Evolutionary conservation across 2,888 invertebrate genomes (phyloP).

Genomic region (Drosophila quinaria): DNA sequence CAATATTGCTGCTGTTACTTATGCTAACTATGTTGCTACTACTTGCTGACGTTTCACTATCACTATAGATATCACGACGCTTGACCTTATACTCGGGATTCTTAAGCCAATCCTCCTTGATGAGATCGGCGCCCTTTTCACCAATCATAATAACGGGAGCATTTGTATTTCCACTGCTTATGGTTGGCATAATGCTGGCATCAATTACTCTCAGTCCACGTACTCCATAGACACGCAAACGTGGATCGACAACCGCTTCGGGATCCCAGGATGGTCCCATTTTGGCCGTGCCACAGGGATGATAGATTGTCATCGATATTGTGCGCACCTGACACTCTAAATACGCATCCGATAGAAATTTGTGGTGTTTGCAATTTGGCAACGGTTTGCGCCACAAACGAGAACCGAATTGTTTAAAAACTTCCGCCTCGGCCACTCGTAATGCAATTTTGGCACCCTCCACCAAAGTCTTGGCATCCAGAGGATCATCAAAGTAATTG

Average conservation of each 20-base stretch:
- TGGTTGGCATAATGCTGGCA: constrained; percentile 59
- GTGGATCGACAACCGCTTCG: constrained; percentile 93
- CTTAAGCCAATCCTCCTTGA: constrained; percentile 92
- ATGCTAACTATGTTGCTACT: constrained; percentile 21
- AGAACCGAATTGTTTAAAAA: constrained; percentile 93
- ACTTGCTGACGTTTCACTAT: constrained; percentile 57
- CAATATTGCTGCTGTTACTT: constrained; percentile 10
- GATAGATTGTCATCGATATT: constrained; percentile 95
- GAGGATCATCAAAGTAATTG: constrained; percentile 94
- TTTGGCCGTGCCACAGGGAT: constrained; percentile 94
- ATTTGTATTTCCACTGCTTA: constrained; percentile 92
- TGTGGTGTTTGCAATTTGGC: constrained; percentile 91
- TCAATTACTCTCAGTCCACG: constrained; percentile 87
- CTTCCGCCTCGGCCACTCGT: constrained; percentile 90
- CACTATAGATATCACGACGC: constrained; percentile 44
- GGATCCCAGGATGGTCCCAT: constrained; percentile 94
- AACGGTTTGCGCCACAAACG: constrained; percentile 91
- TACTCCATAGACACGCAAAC: constrained; percentile 91
- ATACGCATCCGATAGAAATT: constrained; percentile 92
- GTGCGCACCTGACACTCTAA: constrained; percentile 95
- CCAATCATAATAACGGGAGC: constrained; percentile 97
- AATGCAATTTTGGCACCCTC: constrained; percentile 93
- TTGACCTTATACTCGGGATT: constrained; percentile 84
- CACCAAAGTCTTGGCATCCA: constrained; percentile 92
- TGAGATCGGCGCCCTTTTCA: constrained; percentile 94